A percentile compares a stretch with the other conserved stretches of the same genome.
Evolutionary conservation across 2,797 vertebrate genomes (phyloP).

Genomic region (Hippocampus kuda): DNA sequence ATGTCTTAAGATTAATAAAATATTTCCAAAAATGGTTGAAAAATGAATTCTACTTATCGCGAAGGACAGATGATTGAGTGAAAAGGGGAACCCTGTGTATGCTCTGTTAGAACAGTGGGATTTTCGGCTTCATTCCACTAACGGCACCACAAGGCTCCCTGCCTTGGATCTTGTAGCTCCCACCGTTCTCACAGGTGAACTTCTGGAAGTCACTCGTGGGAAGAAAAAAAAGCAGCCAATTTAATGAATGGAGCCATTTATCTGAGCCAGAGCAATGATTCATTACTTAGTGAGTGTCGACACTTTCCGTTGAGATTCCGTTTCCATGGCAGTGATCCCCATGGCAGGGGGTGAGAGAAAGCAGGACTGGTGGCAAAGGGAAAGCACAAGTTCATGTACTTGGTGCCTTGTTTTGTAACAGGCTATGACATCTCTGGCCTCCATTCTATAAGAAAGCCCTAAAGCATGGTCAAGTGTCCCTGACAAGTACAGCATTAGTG

Average conservation of each 20-base stretch:
- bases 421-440: slow-evolving; percentile 48
- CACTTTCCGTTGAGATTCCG: slow-evolving; percentile 26
- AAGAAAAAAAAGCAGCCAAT: slow-evolving; percentile 45
- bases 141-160: slow-evolving; percentile 15
- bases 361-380: background rate
- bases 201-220: slow-evolving; percentile 50
- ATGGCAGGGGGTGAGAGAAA: slow-evolving; percentile 8
- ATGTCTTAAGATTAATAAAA: background rate
- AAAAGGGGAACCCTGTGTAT: background rate
- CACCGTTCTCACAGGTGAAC: slow-evolving; percentile 31
- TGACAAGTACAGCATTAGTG: slow-evolving; percentile 43
- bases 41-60: background rate
- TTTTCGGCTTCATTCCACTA: slow-evolving; percentile 14
- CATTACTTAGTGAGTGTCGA: slow-evolving; percentile 58
- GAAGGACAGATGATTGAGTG: background rate
- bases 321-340: slow-evolving; percentile 37
- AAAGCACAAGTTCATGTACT: slow-evolving; percentile 32
- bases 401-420: slow-evolving; percentile 50
- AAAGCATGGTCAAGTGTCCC: slow-evolving; percentile 44
- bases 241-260: slow-evolving; percentile 62
- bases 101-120: slow-evolving; percentile 8
- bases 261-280: slow-evolving; percentile 47
- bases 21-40: background rate
- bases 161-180: slow-evolving; percentile 33
- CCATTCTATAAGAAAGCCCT: slow-evolving; percentile 42